Percentiles rank a stretch among this genome's conserved stretches.
Evolutionary conservation across 2,888 invertebrate species (phyloP).

Genomic region (Eupsilia transversa): DNA sequence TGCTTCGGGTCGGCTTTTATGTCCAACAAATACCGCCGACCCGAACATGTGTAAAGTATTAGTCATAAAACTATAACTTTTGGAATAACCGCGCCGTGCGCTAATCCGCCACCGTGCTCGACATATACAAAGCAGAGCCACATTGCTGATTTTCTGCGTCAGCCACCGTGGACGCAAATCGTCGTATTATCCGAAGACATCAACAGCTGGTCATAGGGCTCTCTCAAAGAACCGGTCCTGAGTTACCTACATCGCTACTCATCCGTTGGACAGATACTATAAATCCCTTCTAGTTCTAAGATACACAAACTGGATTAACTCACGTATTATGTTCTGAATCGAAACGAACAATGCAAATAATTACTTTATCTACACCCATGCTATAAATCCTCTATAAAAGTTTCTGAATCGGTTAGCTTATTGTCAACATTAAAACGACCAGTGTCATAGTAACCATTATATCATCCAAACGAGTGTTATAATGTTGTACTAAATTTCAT

Average conservation of each 20-base stretch:
- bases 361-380: too few species aligned
- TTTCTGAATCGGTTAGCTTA: too few species aligned
- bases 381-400: too few species aligned
- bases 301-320: slow-evolving; percentile 7
- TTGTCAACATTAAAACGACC: too few species aligned
- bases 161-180: not conserved
- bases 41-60: not conserved
- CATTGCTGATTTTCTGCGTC: not conserved
- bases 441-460: too few species aligned
- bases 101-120: not conserved
- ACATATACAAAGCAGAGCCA: not conserved
- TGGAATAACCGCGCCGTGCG: not conserved
- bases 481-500: too few species aligned
- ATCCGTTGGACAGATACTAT: not conserved
- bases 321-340: not conserved
- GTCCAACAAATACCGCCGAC: not conserved
- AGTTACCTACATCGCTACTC: slow-evolving; percentile 1
- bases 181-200: not conserved
- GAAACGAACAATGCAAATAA: not conserved
- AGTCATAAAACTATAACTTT: too few species aligned
- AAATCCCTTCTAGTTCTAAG: slow-evolving; percentile 11
- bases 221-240: not conserved
- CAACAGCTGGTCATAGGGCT: not conserved
- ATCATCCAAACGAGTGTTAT: too few species aligned
- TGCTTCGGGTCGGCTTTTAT: not conserved